Evolutionary conservation across 1,140 invertebrate genomes (phyloP).

Genomic region (Macrosteles quadrilineatus): DNA sequence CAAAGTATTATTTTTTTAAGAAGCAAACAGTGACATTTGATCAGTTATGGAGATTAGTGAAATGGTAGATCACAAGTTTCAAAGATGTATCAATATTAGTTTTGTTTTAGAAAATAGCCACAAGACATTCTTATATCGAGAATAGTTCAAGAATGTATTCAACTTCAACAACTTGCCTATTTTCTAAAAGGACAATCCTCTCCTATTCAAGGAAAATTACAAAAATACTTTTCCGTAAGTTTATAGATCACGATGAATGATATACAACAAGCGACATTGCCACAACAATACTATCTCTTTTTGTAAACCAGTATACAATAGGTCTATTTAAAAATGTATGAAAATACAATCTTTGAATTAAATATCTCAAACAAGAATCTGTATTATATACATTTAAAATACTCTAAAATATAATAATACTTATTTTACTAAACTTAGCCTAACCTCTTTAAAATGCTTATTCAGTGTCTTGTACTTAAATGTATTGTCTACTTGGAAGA

Average conservation of each 20-base stretch:
- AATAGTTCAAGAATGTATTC: no score
- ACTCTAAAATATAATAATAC: slow-evolving; percentile 25
- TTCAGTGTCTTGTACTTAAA: slow-evolving; percentile 18
- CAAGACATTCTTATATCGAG: neutral
- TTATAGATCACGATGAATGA: slow-evolving; percentile 16
- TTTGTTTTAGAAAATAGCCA: neutral
- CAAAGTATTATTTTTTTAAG: neutral
- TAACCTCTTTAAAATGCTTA: neutral
- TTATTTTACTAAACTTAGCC: slow-evolving; percentile 13
- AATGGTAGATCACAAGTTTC: neutral
- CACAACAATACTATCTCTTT: slow-evolving; percentile 21
- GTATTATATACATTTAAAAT: slow-evolving; percentile 24
- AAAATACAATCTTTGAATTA: slow-evolving; percentile 27
- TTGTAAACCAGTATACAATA: slow-evolving; percentile 26
- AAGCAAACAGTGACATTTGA: neutral
- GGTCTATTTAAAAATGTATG: slow-evolving; percentile 26
- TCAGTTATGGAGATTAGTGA: neutral
- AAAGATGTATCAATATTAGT: neutral
- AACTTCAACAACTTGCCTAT: neutral
- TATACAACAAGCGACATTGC: slow-evolving; percentile 19
- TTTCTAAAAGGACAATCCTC: slow-evolving; percentile 3
- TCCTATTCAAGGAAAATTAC: slow-evolving; percentile 16
- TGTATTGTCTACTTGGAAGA: slow-evolving; percentile 23
- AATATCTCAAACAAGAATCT: slow-evolving; percentile 12
- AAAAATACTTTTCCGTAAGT: slow-evolving; percentile 8